Evolutionary conservation across 2,888 invertebrate species (phyloP).

Genomic region (Homarus gammarus): DNA sequence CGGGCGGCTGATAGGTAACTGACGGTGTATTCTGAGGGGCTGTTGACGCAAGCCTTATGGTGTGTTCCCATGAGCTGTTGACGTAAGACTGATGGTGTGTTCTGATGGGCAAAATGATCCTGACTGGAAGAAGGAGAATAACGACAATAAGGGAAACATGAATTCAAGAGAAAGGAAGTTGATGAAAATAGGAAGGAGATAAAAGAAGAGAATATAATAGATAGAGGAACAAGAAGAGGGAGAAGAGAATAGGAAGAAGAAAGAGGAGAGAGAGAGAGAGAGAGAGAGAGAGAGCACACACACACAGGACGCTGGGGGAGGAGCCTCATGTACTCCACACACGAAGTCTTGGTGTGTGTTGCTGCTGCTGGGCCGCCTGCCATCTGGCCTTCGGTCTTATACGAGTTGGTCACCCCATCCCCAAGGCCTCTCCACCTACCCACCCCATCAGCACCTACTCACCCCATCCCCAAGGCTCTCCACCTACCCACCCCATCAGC

Average conservation of each 20-base stretch:
- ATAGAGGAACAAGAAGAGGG: slow-evolving; percentile 12
- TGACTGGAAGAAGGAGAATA: too few relatives aligned
- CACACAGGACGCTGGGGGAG: too few relatives aligned
- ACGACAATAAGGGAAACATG: too few relatives aligned
- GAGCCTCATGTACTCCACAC: too few relatives aligned
- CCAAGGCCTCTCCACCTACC: too few relatives aligned
- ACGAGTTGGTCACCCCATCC: background rate
- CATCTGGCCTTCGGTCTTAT: slow-evolving; percentile 26
- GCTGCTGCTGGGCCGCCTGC: slow-evolving; percentile 29
- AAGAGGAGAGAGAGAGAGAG: slow-evolving; percentile 43
- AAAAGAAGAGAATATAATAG: too few relatives aligned
- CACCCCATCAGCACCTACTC: background rate
- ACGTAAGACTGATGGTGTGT: background rate
- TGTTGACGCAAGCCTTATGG: too few relatives aligned
- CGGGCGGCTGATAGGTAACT: too few relatives aligned
- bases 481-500: background rate
- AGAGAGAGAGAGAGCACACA: too few relatives aligned
- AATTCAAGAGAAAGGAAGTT: too few relatives aligned
- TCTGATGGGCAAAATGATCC: background rate
- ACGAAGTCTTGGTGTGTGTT: background rate
- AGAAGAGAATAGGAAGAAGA: slow-evolving; percentile 31
- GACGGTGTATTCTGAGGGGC: too few relatives aligned
- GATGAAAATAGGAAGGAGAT: background rate
- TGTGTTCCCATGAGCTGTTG: background rate
- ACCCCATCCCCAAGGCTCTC: background rate